A percentile compares a stretch with the other conserved stretches of the same genome.
Conservation (phyloP, 2,113 vertebrate genomes). For the Dissostichus mawsoni region DNA sequence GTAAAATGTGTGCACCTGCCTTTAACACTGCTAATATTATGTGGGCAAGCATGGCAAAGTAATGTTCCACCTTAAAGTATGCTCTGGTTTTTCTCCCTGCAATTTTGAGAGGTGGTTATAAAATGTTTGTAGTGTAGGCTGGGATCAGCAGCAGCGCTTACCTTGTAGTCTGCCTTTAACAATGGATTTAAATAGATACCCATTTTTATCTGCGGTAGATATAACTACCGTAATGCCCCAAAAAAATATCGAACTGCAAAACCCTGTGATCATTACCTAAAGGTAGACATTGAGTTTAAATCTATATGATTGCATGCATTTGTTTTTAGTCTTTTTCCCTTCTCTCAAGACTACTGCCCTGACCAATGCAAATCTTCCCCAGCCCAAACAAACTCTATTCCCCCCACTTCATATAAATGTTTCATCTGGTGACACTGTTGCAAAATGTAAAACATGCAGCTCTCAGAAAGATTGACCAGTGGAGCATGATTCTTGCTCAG, state of each 20-base stretch:
- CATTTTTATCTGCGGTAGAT: constrained; percentile 6
- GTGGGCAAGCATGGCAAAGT: not conserved
- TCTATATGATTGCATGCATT: not conserved
- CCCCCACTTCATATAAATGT: not conserved
- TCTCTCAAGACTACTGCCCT: not conserved
- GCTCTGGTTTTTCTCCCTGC: not conserved
- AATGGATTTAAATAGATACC: not conserved
- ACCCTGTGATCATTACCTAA: too few relatives aligned
- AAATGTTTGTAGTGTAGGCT: not conserved
- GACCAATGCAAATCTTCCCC: not conserved
- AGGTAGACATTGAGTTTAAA: not conserved
- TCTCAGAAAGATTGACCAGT: not conserved
- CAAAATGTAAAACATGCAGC: not conserved
- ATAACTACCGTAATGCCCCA: not conserved
- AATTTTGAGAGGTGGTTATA: not conserved
- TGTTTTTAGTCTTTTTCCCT: not conserved
- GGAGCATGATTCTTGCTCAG: not conserved
- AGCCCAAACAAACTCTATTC: not conserved
- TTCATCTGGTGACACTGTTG: not conserved
- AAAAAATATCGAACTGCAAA: not conserved
- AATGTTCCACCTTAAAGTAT: not conserved
- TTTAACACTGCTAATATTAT: not conserved
- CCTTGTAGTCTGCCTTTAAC: not conserved
- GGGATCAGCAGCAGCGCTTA: not conserved
- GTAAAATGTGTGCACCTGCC: not conserved